These are phyloP conservation scores for Nycticryphes semicollaris DNA, from an alignment of 2,113 vertebrate species.

Conservation along the genomic window DNA sequence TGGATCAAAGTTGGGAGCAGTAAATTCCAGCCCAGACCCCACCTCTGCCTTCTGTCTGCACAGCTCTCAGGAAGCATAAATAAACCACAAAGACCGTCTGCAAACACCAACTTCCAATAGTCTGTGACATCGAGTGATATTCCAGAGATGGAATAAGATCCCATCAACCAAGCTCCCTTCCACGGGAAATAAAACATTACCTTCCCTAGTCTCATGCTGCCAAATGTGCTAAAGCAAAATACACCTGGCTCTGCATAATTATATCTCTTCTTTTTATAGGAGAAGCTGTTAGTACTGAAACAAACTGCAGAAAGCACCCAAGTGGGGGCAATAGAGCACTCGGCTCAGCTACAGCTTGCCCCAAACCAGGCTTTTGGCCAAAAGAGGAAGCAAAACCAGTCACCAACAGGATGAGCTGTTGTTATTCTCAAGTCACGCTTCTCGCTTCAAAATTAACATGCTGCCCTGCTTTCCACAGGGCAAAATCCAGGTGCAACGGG, in stretches of 20 bases:
- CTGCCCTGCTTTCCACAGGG: neutral
- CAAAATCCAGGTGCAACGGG: neutral
- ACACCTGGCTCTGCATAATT: neutral
- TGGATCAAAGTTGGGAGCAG: neutral
- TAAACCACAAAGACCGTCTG: neutral
- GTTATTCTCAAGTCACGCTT: neutral
- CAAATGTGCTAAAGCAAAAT: neutral
- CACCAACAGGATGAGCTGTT: neutral
- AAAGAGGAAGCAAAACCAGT: slow-evolving; percentile 13
- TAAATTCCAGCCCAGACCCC: neutral
- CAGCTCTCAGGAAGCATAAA: neutral
- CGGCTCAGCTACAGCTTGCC: neutral
- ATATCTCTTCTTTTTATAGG: neutral
- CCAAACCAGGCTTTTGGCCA: neutral
- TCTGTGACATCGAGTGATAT: neutral
- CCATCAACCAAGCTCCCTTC: neutral
- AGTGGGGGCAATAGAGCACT: neutral
- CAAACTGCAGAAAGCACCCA: neutral
- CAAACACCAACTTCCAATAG: neutral
- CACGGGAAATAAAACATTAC: neutral
- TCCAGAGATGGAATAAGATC: neutral
- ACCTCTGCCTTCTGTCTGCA: neutral
- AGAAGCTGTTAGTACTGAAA: neutral
- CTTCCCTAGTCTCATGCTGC: neutral
- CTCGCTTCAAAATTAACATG: neutral